Evolutionary conservation across 2,113 vertebrate species (phyloP), one percentile per base, ranked within the genome.

Genomic region (Apteryx owenii): DNA sequence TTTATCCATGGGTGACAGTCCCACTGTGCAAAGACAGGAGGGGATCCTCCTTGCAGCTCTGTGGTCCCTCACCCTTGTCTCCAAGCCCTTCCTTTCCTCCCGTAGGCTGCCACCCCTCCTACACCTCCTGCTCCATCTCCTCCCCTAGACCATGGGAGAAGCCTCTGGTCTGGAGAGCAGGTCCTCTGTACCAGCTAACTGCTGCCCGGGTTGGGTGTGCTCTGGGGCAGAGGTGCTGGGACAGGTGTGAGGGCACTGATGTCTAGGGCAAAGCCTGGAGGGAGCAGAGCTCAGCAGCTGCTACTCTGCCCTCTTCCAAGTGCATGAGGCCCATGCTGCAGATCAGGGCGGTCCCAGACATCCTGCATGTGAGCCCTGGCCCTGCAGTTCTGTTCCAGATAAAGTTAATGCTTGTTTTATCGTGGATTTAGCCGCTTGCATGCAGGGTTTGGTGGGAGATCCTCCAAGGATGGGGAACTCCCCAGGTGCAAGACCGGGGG

Each of bases 281-380:
- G 33, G 44, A 94, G 25, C 40, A 71, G 5, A 72, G 22, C 28
- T 53, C 60, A 44, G 38, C 28, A 26, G n/a, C 58, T 69, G 61
- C 53, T 82, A 12, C n/a, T 87, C 71, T 36, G 44, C 33, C 22
- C 26, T 93, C 62, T 80, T 33, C 62, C 33, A 62, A 40, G 75
- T 66, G 44, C 71, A 42, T 2, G 0, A 88, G 53, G 29, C 60
- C 42, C 51, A 69, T 2, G 4, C 48, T 40, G 83, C 76, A 69
- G 48, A 7, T 5, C 0, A 0, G 44, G 28, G 23, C 1, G 1
- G 44, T 70, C 38, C 53, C 53, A 6, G 4, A 51, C 25, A 69
- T 14, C n/a, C 44, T 73, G 58, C 44, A 62, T 22, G 38, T 0
- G 1, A 94, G 10, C 38, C 33, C 0, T 0, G 33, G 48, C 82